These are phyloP conservation scores for Achatina immaculata DNA, from an alignment of 1,140 invertebrate species.

Conservation along the genomic window DNA sequence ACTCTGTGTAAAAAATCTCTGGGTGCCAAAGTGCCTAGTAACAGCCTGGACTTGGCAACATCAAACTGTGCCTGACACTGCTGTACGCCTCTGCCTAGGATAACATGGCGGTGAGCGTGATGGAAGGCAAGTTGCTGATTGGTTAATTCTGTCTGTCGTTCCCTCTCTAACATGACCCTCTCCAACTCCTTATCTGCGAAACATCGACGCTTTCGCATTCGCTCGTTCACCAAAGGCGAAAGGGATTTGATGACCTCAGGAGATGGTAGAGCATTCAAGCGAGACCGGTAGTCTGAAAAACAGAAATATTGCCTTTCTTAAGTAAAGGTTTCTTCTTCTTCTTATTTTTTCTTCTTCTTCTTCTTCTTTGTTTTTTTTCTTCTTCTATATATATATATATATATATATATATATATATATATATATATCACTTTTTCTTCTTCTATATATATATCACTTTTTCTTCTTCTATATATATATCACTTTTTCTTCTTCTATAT, in stretches of 20 bases:
- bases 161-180: conserved; percentile 65
- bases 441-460: too few relatives aligned
- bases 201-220: conserved; percentile 71
- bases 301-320: too few relatives aligned
- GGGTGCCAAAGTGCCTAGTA: conserved; percentile 43
- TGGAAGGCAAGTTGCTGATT: conserved; percentile 26
- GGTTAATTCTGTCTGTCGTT: conserved; percentile 50
- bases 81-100: background rate
- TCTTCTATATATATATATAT: too few relatives aligned
- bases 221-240: conserved; percentile 66
- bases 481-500: too few relatives aligned
- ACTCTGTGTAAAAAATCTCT: conserved; percentile 54
- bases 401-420: too few relatives aligned
- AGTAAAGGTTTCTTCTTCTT: too few relatives aligned
- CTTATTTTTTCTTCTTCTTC: too few relatives aligned
- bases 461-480: too few relatives aligned
- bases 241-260: conserved; percentile 56
- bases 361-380: too few relatives aligned
- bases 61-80: conserved; percentile 7
- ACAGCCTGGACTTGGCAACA: conserved; percentile 15
- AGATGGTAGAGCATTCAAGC: conserved; percentile 53
- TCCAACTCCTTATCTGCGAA: conserved; percentile 73
- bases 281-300: conserved; percentile 52
- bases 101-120: background rate
- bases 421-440: too few relatives aligned